Evolutionary conservation across 2,113 vertebrate species (phyloP).

Genomic region (Aphelocoma coerulescens): DNA sequence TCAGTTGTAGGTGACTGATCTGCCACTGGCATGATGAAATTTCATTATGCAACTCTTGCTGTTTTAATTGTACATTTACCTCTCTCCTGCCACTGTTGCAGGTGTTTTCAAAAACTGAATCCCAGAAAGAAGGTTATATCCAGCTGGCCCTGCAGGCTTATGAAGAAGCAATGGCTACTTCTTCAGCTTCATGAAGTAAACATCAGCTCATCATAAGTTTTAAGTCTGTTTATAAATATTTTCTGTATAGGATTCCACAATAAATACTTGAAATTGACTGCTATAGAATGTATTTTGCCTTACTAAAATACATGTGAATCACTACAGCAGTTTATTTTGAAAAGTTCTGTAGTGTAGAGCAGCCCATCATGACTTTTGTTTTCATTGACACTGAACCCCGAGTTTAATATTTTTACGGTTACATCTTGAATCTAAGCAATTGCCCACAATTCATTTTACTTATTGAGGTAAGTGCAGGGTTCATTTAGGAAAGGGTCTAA

Average conservation of each 20-base stretch:
- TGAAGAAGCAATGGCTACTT: constrained; percentile 66
- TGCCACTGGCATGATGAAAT: neutral
- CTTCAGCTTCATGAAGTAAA: constrained; percentile 67
- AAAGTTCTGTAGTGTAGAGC: neutral
- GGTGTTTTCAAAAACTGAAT: constrained; percentile 87
- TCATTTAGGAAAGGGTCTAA: neutral
- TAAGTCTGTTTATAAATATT: neutral
- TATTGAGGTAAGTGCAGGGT: neutral
- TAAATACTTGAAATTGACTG: neutral
- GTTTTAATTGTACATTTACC: neutral
- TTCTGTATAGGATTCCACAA: constrained; percentile 2
- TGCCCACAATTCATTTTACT: neutral
- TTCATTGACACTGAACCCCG: fast-evolving
- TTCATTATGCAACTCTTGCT: neutral
- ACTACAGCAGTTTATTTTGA: neutral
- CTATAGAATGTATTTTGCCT: neutral
- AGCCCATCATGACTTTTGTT: neutral
- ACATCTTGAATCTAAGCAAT: neutral
- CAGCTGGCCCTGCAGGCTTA: constrained; percentile 87
- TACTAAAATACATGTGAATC: neutral
- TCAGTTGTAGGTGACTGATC: neutral
- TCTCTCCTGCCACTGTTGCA: constrained; percentile 34
- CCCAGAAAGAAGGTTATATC: constrained; percentile 84
- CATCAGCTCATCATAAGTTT: neutral
- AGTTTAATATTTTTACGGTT: neutral